Evolutionary conservation across 2,797 vertebrate genomes (phyloP).

Genomic region (Tragopan temminckii): DNA sequence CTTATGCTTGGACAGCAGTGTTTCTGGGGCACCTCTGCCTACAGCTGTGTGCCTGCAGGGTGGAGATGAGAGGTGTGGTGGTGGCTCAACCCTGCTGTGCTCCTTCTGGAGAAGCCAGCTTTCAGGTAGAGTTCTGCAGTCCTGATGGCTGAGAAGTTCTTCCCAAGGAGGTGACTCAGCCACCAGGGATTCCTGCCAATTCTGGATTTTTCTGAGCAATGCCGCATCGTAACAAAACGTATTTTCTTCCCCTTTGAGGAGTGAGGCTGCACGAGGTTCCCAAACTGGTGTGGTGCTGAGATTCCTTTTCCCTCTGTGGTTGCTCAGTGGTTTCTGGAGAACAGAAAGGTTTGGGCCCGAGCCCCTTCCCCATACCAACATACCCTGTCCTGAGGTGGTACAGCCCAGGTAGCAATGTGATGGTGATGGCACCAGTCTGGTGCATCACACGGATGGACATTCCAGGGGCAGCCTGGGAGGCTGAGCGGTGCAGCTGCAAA

Average conservation of each 20-base stretch:
- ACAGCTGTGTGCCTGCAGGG: background rate
- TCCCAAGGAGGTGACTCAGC: background rate
- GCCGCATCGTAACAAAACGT: background rate
- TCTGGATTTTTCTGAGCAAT: background rate
- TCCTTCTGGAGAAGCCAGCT: rapidly evolving
- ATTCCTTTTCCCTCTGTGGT: background rate
- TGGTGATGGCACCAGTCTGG: no score
- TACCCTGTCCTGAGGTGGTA: no score
- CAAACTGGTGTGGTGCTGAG: background rate
- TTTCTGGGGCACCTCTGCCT: background rate
- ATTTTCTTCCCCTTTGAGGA: background rate
- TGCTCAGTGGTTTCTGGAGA: background rate
- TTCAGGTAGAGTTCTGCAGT: background rate
- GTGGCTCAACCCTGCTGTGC: background rate
- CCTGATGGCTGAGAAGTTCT: background rate
- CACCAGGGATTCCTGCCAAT: background rate
- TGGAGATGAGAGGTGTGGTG: rapidly evolving
- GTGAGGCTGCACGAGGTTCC: background rate
- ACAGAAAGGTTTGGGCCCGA: background rate
- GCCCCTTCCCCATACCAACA: background rate
- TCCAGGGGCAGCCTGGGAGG: background rate
- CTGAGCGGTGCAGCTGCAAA: background rate
- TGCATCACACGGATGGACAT: background rate
- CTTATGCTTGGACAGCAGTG: background rate
- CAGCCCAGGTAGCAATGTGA: no score